A percentile compares a stretch with the other conserved stretches of the same genome.
Conservation (phyloP, 2,113 vertebrate species). For the Athene noctua region DNA sequence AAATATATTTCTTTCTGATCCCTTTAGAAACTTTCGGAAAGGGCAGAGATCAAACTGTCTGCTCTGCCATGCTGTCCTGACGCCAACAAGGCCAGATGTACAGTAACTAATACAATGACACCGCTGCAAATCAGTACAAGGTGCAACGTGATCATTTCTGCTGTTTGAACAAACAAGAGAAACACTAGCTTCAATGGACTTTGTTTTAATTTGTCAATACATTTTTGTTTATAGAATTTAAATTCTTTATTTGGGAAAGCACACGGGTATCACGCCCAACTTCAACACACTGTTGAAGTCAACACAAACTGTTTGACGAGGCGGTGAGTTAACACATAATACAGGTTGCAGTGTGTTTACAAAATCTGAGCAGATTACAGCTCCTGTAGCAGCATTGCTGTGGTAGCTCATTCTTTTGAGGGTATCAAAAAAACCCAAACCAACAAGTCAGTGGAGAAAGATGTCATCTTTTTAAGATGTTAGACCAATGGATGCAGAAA, state of each 20-base stretch:
- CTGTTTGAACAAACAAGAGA: background rate
- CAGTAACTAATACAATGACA: background rate
- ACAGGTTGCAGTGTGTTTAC: background rate
- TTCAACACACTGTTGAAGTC: background rate
- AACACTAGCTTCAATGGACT: background rate
- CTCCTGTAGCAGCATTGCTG: background rate
- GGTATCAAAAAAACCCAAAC: background rate
- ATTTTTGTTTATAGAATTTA: background rate
- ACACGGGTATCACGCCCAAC: accelerated
- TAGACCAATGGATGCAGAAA: background rate
- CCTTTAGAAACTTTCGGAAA: background rate
- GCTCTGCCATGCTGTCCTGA: background rate
- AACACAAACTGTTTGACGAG: background rate
- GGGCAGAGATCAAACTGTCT: background rate
- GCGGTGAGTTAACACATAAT: background rate
- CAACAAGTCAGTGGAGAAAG: background rate
- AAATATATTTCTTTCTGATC: no score
- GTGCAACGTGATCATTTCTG: accelerated
- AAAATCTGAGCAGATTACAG: background rate
- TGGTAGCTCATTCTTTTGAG: background rate
- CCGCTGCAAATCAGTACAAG: background rate
- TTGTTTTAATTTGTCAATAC: background rate
- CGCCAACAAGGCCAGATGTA: background rate
- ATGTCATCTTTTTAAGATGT: background rate
- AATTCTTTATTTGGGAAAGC: background rate